phyloP scores from a whole-genome alignment of 2,113 vertebrate genomes.

The Pardalotus punctatus region DNA sequence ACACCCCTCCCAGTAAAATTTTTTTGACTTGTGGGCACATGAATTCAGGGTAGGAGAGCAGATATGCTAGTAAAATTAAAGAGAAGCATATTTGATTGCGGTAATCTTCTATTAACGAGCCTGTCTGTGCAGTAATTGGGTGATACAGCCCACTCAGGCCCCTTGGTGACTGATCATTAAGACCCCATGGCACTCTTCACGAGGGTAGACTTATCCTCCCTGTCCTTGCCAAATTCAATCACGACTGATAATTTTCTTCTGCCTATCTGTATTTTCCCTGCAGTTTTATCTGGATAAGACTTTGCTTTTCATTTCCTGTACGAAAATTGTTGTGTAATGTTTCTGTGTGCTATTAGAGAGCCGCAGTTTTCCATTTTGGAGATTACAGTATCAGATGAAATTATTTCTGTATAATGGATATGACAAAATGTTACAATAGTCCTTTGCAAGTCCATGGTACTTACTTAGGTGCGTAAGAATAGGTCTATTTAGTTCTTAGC shows the following conservation, averaged over 20 bases:
- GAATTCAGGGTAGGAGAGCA: background rate
- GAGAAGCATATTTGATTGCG: background rate
- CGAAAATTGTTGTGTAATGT: background rate
- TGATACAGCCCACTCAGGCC: background rate
- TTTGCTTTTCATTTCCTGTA: slow-evolving; percentile 10
- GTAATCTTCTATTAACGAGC: background rate
- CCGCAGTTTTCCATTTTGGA: background rate
- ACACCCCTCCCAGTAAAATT: background rate
- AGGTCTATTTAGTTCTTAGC: background rate
- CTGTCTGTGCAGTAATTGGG: background rate
- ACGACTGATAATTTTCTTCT: slow-evolving; percentile 19
- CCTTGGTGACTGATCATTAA: slow-evolving; percentile 5
- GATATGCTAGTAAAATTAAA: background rate
- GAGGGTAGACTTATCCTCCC: background rate
- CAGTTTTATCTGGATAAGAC: slow-evolving; percentile 28
- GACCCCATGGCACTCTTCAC: background rate
- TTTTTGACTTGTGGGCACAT: background rate
- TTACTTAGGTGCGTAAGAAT: background rate
- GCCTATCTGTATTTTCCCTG: background rate
- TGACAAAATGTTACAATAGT: background rate
- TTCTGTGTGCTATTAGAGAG: background rate
- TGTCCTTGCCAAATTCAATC: slow-evolving; percentile 23
- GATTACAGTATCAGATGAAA: slow-evolving; percentile 3
- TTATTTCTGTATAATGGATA: background rate
- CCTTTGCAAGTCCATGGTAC: background rate